Conservation (phyloP, 2,888 invertebrate genomes). For the Drosophila differens region DNA sequence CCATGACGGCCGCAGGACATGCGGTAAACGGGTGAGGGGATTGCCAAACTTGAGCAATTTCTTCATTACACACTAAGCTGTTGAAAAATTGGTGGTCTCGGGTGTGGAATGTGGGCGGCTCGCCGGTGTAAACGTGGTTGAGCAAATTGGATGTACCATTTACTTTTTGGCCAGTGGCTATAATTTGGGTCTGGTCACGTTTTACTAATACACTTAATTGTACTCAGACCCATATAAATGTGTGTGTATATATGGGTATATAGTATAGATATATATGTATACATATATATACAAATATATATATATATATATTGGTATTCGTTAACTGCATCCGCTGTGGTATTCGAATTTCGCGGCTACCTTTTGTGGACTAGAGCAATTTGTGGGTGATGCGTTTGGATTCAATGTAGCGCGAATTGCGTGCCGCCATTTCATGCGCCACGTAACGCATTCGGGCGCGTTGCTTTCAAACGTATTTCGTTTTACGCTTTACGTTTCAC, state of each 20-base stretch:
- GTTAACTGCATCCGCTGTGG: constrained; percentile 5
- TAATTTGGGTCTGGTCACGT: constrained; percentile 77
- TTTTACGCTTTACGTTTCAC: constrained; percentile 1
- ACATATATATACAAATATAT: not conserved
- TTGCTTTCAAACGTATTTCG: constrained; percentile 34
- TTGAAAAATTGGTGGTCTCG: constrained; percentile 55
- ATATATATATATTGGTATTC: not conserved
- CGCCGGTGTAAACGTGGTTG: not conserved
- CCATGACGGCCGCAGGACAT: constrained; percentile 67
- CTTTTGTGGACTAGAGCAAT: constrained; percentile 72
- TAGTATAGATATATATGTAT: not conserved
- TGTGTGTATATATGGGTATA: not conserved
- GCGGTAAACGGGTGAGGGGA: not conserved
- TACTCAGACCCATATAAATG: constrained; percentile 25
- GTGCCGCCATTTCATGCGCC: constrained; percentile 80
- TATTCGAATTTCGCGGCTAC: constrained; percentile 47
- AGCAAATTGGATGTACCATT: constrained; percentile 31
- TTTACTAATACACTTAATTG: constrained; percentile 80
- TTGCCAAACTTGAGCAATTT: constrained; percentile 68
- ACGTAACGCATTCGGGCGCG: constrained; percentile 69
- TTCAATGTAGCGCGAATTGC: constrained; percentile 81
- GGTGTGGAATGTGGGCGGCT: not conserved
- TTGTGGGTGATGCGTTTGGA: constrained; percentile 68
- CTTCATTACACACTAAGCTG: constrained; percentile 77
- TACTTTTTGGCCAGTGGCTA: constrained; percentile 57